Evolutionary conservation across 2,888 invertebrate genomes (phyloP).

Genomic region (Drosophila meridionalis): DNA sequence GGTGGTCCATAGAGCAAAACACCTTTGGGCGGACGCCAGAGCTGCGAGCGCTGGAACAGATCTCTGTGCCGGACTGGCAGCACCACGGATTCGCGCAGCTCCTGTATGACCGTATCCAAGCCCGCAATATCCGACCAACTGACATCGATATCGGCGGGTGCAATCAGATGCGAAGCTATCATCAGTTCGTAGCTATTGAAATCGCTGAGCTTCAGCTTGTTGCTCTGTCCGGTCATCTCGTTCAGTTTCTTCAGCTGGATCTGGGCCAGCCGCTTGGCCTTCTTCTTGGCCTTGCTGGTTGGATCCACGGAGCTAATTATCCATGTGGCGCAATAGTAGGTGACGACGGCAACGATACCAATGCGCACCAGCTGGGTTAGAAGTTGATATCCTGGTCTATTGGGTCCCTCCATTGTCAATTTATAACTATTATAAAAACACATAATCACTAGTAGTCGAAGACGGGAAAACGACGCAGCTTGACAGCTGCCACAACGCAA

Average conservation of each 20-base stretch:
- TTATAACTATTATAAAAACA: slow-evolving; percentile 11
- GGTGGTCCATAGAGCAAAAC: slow-evolving; percentile 97
- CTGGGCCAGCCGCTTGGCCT: slow-evolving; percentile 92
- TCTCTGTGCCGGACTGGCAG: slow-evolving; percentile 94
- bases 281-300: slow-evolving; percentile 93
- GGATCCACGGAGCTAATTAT: slow-evolving; percentile 95
- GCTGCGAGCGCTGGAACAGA: slow-evolving; percentile 91
- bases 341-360: slow-evolving; percentile 89
- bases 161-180: slow-evolving; percentile 96
- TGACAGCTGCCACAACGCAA: slow-evolving; percentile 28
- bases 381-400: slow-evolving; percentile 42
- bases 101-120: slow-evolving; percentile 93
- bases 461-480: neutral
- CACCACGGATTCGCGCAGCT: slow-evolving; percentile 96
- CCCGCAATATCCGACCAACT: slow-evolving; percentile 97
- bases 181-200: slow-evolving; percentile 97
- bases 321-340: slow-evolving; percentile 95
- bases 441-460: slow-evolving; percentile 5
- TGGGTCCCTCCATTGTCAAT: slow-evolving; percentile 50
- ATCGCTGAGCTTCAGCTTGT: slow-evolving; percentile 87
- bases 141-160: slow-evolving; percentile 90
- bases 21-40: slow-evolving; percentile 97
- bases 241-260: slow-evolving; percentile 90
- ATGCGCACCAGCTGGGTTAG: slow-evolving; percentile 87
- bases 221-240: slow-evolving; percentile 85